phyloP scores from a whole-genome alignment of 92 coral and sea anemone species.

The Actinostola sp. region DNA sequence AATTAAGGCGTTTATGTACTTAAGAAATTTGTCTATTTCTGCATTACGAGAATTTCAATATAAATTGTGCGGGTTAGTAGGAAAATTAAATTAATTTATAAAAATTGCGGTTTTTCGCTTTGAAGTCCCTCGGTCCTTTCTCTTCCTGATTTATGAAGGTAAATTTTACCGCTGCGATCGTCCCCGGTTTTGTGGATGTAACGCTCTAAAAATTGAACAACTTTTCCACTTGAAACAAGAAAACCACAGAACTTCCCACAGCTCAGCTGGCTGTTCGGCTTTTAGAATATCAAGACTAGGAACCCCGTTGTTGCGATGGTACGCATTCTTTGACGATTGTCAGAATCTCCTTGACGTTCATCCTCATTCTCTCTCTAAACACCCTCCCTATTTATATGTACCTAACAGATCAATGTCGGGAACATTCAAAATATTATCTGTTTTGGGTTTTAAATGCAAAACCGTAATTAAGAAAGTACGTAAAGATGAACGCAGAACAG shows the following conservation, averaged over 20 bases:
- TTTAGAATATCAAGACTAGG: conserved; percentile 8
- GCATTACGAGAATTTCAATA: not conserved
- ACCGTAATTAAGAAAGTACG: too few species aligned
- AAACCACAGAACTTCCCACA: not conserved
- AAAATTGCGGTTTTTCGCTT: conserved; percentile 8
- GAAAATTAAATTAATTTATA: too few species aligned
- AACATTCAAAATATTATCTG: not conserved
- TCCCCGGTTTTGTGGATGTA: not conserved
- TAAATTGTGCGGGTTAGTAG: not conserved
- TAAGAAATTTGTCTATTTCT: not conserved
- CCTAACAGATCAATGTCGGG: not conserved
- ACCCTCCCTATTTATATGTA: not conserved
- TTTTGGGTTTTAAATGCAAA: not conserved
- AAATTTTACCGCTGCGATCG: not conserved
- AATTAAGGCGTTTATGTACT: not conserved
- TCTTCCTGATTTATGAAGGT: not conserved
- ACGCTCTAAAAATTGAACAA: conserved; percentile 7
- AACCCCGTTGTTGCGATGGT: not conserved
- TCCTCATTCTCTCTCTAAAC: not conserved
- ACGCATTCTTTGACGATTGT: not conserved
- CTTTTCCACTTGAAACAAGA: not conserved
- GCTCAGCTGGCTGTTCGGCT: conserved; percentile 6
- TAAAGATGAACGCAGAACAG: not conserved
- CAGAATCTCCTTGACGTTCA: conserved; percentile 8
- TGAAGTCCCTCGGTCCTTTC: not conserved